phyloP scores from a whole-genome alignment of 2,113 vertebrate species.

The Dissostichus mawsoni region DNA sequence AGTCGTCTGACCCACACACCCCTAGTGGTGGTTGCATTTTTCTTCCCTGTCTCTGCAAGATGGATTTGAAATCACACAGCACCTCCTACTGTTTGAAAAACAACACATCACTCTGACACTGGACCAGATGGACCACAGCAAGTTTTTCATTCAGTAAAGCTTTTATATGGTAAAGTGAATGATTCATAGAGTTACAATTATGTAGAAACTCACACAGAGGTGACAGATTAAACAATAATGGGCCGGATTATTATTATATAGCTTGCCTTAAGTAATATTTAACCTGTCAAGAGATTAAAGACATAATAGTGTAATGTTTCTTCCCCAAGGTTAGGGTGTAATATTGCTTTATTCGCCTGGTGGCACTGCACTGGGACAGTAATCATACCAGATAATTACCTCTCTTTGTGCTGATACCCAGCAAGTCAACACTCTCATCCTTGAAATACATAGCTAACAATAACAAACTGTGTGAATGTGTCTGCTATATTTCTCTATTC shows the following conservation, averaged over 20 bases:
- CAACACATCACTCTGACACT: slow-evolving; percentile 24
- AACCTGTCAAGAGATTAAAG: slow-evolving; percentile 12
- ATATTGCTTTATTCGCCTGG: slow-evolving; percentile 22
- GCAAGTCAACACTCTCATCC: slow-evolving; percentile 7
- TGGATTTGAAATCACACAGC: slow-evolving; percentile 70
- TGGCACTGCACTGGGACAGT: neutral
- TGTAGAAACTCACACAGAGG: slow-evolving; percentile 14
- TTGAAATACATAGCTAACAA: slow-evolving; percentile 25
- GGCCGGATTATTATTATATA: neutral
- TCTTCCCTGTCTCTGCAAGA: slow-evolving; percentile 16
- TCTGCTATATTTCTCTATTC: slow-evolving; percentile 6
- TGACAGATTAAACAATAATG: slow-evolving; percentile 32
- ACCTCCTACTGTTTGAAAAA: slow-evolving; percentile 76
- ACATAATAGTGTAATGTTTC: neutral
- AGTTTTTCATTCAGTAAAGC: slow-evolving; percentile 10
- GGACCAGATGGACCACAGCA: slow-evolving; percentile 14
- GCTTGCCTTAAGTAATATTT: slow-evolving; percentile 19
- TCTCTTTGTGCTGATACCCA: neutral
- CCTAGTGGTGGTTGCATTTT: slow-evolving; percentile 21
- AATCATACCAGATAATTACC: slow-evolving; percentile 1
- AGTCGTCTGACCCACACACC: slow-evolving; percentile 31
- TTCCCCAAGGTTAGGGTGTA: slow-evolving; percentile 7
- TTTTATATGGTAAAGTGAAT: slow-evolving; percentile 38
- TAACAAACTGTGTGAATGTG: slow-evolving; percentile 9
- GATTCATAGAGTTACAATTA: slow-evolving; percentile 34